phyloP scores from a whole-genome alignment of 2,797 vertebrate genomes.

The Menidia menidia region DNA sequence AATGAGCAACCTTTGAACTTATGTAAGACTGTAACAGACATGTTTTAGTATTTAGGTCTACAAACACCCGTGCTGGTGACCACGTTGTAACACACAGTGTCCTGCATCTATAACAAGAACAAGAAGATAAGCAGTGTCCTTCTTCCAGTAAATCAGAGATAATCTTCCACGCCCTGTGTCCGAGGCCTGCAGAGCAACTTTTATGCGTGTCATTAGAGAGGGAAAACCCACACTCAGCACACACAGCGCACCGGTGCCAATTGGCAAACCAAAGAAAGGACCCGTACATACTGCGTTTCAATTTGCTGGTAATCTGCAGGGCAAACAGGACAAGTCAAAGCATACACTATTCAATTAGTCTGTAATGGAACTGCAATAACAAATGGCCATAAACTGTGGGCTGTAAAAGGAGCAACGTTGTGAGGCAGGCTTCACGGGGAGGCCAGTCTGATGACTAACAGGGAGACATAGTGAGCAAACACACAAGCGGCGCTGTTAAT shows the following conservation, averaged over 20 bases:
- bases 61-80: background rate
- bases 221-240: slow-evolving; percentile 37
- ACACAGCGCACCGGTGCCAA: slow-evolving; percentile 18
- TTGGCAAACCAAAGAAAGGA: slow-evolving; percentile 22
- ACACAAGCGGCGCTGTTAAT: slow-evolving; percentile 15
- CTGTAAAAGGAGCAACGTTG: slow-evolving; percentile 52
- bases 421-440: slow-evolving; percentile 14
- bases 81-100: slow-evolving; percentile 9
- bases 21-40: background rate
- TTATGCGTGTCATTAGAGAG: slow-evolving; percentile 28
- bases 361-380: slow-evolving; percentile 65
- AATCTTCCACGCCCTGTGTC: slow-evolving; percentile 59
- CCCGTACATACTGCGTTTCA: slow-evolving; percentile 16
- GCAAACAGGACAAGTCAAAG: slow-evolving; percentile 61
- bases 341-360: slow-evolving; percentile 60
- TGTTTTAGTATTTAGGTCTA: background rate
- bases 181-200: slow-evolving; percentile 46
- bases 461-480: slow-evolving; percentile 12
- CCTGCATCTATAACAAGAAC: slow-evolving; percentile 29
- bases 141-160: slow-evolving; percentile 48
- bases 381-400: slow-evolving; percentile 51
- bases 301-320: slow-evolving; percentile 54
- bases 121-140: slow-evolving; percentile 47
- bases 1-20: slow-evolving; percentile 4
- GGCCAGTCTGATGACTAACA: slow-evolving; percentile 19